Evolutionary conservation across 2,888 invertebrate species (phyloP).

Genomic region (Brenthis daphne): DNA sequence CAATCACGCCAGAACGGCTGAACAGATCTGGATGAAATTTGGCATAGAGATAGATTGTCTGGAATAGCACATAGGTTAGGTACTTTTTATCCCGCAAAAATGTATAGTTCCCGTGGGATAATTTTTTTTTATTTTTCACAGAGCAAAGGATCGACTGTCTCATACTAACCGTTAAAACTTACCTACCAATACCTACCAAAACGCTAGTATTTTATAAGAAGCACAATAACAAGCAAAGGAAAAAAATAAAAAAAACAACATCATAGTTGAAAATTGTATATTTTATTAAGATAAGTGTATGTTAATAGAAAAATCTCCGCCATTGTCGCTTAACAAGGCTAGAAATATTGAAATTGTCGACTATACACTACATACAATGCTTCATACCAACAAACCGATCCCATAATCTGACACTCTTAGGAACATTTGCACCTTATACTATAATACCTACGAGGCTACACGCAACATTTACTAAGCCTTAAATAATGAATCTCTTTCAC

Average conservation of each 20-base stretch:
- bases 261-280: slow-evolving; percentile 57
- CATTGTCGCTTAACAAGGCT: slow-evolving; percentile 66
- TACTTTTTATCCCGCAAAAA: too few species aligned
- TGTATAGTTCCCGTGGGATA: too few species aligned
- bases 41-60: too few species aligned
- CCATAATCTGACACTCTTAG: slow-evolving; percentile 71
- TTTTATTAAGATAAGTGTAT: slow-evolving; percentile 68
- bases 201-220: neutral
- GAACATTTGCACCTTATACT: slow-evolving; percentile 80
- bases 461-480: slow-evolving; percentile 23
- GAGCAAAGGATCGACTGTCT: too few species aligned
- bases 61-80: too few species aligned
- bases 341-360: slow-evolving; percentile 65
- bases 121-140: too few species aligned
- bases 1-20: too few species aligned
- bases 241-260: neutral
- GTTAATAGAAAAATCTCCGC: slow-evolving; percentile 76
- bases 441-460: slow-evolving; percentile 44
- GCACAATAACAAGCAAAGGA: neutral
- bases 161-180: too few species aligned
- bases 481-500: slow-evolving; percentile 17
- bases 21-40: too few species aligned
- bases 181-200: too few species aligned
- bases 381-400: slow-evolving; percentile 45
- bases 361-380: slow-evolving; percentile 54